Evolutionary conservation across 2,113 vertebrate genomes (phyloP), one percentile per base, ranked within the genome.

Genomic region (Centrocercus urophasianus): DNA sequence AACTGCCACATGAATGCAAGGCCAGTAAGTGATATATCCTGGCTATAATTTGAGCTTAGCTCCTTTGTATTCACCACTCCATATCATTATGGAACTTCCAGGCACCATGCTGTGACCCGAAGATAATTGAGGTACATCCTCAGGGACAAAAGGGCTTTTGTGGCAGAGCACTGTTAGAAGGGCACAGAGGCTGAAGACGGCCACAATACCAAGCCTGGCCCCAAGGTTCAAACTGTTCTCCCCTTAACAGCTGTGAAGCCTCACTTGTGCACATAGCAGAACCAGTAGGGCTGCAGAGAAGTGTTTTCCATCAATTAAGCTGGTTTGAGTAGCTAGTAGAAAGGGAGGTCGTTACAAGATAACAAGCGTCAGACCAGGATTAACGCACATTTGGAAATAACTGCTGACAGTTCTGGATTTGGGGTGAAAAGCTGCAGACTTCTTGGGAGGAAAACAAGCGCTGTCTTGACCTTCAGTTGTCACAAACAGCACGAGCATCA

Each of bases 51-150:
- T 64, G 47, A 22, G 10, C 36, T 74, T 10, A 22, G 65, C 59
- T 71, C 69, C 89, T 64, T 40, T 3, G 36, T 73, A 28, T 52
- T 64, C 61, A 40, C 24, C 67, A 19, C 36, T 20, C n/a, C 56
- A 8, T 6, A 1, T 1, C 7, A 36, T 43, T 15, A 32, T 0
- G 0, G 30, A 47, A 27, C 65, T 34, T 45, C 56, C 80, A 6
- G 16, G 20, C 70, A 34, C 70, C 34, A 47, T 43, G 57, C 83
- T 82, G 52, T 47, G 59, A 89, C 87, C 77, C 13, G 27, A 28
- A 79, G 84, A 63, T 81, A 86, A 88, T 81, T 43, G 81, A 89
- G 70, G 14, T 57, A 61, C 16, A 82, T 93, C 57, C 57, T 50
- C 3, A 2, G 84, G 81, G 87, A 92, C 61, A 69, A n/a, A 84